A percentile compares a stretch with the other conserved stretches of the same genome.
Conservation (phyloP, 2,797 vertebrate species). For the Adrianichthys oophorus region DNA sequence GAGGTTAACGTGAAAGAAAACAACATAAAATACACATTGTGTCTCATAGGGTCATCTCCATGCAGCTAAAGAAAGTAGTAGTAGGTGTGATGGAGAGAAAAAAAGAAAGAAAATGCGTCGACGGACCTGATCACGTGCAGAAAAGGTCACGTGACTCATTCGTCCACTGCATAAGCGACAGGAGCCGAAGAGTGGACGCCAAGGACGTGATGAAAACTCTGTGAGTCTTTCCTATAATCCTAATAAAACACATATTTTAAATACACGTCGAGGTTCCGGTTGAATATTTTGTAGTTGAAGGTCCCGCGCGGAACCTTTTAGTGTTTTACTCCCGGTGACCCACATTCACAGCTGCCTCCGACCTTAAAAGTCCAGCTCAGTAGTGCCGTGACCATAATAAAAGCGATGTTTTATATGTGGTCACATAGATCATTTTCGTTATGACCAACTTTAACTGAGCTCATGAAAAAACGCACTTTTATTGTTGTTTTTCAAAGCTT, state of each 20-base stretch:
- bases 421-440: not conserved
- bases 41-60: too few species aligned
- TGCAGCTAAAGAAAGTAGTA: too few species aligned
- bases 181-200: not conserved
- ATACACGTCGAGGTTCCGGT: accelerated
- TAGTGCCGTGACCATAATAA: not conserved
- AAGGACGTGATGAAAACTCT: constrained; percentile 55
- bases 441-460: not conserved
- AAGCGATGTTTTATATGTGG: not conserved
- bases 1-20: too few species aligned
- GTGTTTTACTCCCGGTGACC: constrained; percentile 22
- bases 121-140: constrained; percentile 41
- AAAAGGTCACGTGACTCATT: constrained; percentile 47
- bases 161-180: not conserved
- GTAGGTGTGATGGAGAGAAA: too few species aligned
- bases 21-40: too few species aligned
- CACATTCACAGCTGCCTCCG: constrained; percentile 31
- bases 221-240: constrained; percentile 50
- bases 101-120: too few species aligned
- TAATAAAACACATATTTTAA: accelerated
- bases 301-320: not conserved
- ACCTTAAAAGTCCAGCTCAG: not conserved
- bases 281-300: too few species aligned
- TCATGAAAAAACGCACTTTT: not conserved
- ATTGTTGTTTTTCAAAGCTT: not conserved